Base-by-base conservation (phyloP, 2,888 invertebrate species). In the Chrysodeixis includens region DNA sequence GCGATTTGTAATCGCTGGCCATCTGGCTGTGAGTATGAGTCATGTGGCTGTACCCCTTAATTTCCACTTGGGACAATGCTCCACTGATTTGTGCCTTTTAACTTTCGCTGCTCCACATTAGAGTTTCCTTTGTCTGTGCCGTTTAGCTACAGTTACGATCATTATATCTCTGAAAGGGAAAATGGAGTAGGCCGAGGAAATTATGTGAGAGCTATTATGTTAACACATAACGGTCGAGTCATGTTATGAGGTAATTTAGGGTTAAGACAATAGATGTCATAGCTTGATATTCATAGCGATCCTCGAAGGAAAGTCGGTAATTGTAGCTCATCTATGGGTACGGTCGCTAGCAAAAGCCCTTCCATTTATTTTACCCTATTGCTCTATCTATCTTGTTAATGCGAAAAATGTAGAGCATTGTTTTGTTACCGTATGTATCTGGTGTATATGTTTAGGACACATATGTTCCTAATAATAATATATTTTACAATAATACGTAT, bases 1-100 rank as follows among this genome's bases (percentile, higher is more conserved):
- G 78, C 76, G 82, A 87, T 88, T 90, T 73, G 78, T 81, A 82
- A 87, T 83, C 82, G 74, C 71, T 69, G 67, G 71, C 86, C 90
- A 90, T 87, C 88, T 90, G 90, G 84, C 77, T 78, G 64, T 69
- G 52, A 40, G 61, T 60, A 70, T 88, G 88, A 88, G 73, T 89
- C 88, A 89, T 71, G 57, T 65, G 67, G 74, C 70, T 54, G 57
- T 59, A 74, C 67, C 78, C 78, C 75, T 76, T 76, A 53, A 62
- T 68, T 64, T 64, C 58, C 75, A 66, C 51, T 62, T 62, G 54
- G 56, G 46, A 69, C 62, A 70, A 69, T 64, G 64, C 16, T 46
- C 46, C 40, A 44, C 61, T 68, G 51, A 79, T 63, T 74, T 60
- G 54, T 44, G 56, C 46, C 55, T 51, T 56, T 54, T 49, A 14